Evolutionary conservation across 1,140 invertebrate genomes (phyloP).

Genomic region (Drosophila tropicalis): DNA sequence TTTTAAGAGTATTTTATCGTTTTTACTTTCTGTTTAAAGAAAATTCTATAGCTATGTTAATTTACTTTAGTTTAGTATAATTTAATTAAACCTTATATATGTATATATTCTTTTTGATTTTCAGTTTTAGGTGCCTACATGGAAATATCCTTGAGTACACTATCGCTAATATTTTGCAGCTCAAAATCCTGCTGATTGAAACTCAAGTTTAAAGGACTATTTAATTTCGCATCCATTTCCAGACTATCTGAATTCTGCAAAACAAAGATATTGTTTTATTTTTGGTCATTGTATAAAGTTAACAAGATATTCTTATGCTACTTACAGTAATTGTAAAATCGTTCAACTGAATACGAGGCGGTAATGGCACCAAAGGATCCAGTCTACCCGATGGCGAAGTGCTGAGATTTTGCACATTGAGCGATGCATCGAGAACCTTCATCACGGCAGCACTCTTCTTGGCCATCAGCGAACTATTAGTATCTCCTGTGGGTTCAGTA

Average conservation of each 20-base stretch:
- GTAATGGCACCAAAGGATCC: slow-evolving; percentile 58
- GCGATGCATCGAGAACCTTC: slow-evolving; percentile 67
- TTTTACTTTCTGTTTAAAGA: no score
- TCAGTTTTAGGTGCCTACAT: slow-evolving; percentile 34
- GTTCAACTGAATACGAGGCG: slow-evolving; percentile 53
- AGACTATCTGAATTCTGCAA: slow-evolving; percentile 34
- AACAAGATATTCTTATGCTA: background rate
- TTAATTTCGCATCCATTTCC: background rate
- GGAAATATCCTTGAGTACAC: slow-evolving; percentile 66
- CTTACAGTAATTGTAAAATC: slow-evolving; percentile 57
- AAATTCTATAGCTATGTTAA: no score
- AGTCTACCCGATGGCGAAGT: slow-evolving; percentile 77
- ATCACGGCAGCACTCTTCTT: slow-evolving; percentile 62
- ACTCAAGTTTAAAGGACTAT: slow-evolving; percentile 22
- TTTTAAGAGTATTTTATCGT: no score
- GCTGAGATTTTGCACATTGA: slow-evolving; percentile 72
- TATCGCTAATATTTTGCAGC: slow-evolving; percentile 71
- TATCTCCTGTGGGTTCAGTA: slow-evolving; percentile 52
- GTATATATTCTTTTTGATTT: background rate
- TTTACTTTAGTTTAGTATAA: background rate
- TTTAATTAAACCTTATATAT: background rate
- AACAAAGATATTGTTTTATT: background rate
- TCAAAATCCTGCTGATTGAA: slow-evolving; percentile 37
- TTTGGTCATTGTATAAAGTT: background rate
- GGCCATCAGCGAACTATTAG: slow-evolving; percentile 45